Evolutionary conservation across 1,140 invertebrate species (phyloP).

Genomic region (Drepana arcuata): DNA sequence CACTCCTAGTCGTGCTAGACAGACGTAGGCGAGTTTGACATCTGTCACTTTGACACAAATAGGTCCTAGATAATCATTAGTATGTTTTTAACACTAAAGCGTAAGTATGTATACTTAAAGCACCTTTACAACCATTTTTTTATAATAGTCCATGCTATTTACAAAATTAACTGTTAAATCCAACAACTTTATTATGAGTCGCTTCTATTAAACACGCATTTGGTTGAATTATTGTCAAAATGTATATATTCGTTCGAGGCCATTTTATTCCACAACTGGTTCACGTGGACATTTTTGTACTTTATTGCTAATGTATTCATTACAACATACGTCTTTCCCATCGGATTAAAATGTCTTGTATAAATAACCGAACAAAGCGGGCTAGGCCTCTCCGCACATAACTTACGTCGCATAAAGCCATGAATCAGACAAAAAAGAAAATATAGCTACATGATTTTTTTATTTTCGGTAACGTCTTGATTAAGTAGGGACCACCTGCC

Average conservation of each 20-base stretch:
- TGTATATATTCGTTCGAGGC: no score
- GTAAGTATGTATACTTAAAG: no score
- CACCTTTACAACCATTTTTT: no score
- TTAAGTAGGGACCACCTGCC: constrained; percentile 69
- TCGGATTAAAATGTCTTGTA: constrained; percentile 53
- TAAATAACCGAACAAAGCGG: constrained; percentile 53
- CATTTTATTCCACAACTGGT: constrained; percentile 49
- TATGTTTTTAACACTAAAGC: no score
- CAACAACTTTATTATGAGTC: no score
- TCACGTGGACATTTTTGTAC: constrained; percentile 21
- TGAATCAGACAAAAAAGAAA: constrained; percentile 61
- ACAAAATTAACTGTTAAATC: no score
- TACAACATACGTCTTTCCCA: constrained; percentile 57
- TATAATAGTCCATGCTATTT: no score
- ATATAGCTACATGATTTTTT: constrained; percentile 56
- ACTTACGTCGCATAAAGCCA: constrained; percentile 52
- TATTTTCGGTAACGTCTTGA: constrained; percentile 68
- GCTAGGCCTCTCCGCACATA: constrained; percentile 30
- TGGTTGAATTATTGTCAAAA: constrained; percentile 41
- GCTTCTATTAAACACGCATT: constrained; percentile 34
- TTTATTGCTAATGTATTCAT: constrained; percentile 69
- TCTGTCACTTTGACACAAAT: no score
- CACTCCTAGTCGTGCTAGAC: no score
- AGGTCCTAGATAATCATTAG: no score
- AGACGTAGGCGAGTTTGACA: no score